Base-by-base conservation (phyloP, 2,797 vertebrate species). In the Neosilurus mollespiculum region DNA sequence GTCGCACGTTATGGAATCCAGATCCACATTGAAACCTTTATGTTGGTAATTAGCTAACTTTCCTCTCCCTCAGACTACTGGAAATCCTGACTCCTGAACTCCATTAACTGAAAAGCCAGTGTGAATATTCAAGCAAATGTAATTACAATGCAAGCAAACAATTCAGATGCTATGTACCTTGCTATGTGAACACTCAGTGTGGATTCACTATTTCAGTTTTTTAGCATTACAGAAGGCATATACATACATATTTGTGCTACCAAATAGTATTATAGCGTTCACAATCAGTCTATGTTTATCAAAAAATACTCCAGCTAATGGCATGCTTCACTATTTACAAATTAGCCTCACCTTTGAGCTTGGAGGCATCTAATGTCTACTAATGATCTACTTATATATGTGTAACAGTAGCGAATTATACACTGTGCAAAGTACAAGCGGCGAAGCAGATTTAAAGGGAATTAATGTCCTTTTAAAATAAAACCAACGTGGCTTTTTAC, bases 101-200 rank as follows among this genome's bases (percentile, higher is more conserved):
- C 51, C 16, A 56, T 59, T 59, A 37, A 10, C 30, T 22, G 5
- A n/a, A 76, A 15, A 34, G 10, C 30, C 18, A n/a, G 18, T n/a
- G 54, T 76, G 18, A 59, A 37, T 59, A 76, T 59, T 37, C 72
- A 58, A 59, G 73, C 56, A 37, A 72, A 72, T 15, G 69, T 72
- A 49, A 72, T n/a, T 24, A 16, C 6, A 53, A 73, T 9, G 70
- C 51, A 73, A 53, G 34, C 51, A 26, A 73, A 54, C 24, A 34
- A 51, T 10, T 56, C 24, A 58, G 72, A 37, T 59, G 5, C 34
- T 56, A 4, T 5, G 12, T 24, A 75, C 53, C 24, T 73, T 54
- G 9, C 51, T 54, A 20, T 34, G 16, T 73, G 24, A 18, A 56
- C 53, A 58, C 53, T 73, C 14, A 26, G 15, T 24, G 20, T 20